Percentiles rank a stretch among this genome's conserved stretches.
These are phyloP conservation scores for Teleiodes luculella DNA, from an alignment of 2,888 invertebrate genomes.

Conservation along the genomic window DNA sequence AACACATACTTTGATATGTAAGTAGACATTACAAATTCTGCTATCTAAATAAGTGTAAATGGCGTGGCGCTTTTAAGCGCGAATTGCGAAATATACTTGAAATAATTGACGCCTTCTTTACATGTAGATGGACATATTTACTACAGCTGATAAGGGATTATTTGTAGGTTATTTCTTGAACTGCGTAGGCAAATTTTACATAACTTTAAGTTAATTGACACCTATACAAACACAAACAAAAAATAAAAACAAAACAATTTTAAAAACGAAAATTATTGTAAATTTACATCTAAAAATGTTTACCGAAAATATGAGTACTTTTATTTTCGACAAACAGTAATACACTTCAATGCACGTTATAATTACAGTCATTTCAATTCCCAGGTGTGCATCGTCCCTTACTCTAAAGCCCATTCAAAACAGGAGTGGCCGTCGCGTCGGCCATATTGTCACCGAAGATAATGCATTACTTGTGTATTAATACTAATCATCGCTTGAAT, in stretches of 20 bases:
- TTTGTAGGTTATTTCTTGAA: too few species aligned
- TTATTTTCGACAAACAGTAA: too few species aligned
- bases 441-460: slow-evolving; percentile 44
- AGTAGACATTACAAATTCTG: background rate
- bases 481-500: slow-evolving; percentile 33
- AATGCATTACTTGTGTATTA: slow-evolving; percentile 52
- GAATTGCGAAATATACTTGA: background rate
- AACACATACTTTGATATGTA: background rate
- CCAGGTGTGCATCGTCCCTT: background rate
- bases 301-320: too few species aligned
- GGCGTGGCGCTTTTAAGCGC: background rate
- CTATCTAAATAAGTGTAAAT: slow-evolving; percentile 4
- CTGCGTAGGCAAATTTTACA: too few species aligned
- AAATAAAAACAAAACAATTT: too few species aligned
- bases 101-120: background rate
- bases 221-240: too few species aligned
- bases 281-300: too few species aligned
- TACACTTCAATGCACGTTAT: background rate
- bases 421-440: slow-evolving; percentile 52
- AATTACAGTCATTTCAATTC: too few species aligned
- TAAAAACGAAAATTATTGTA: too few species aligned
- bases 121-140: background rate
- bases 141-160: background rate
- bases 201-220: too few species aligned
- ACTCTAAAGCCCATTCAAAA: slow-evolving; percentile 45